Evolutionary conservation across 2,888 invertebrate genomes (phyloP).

Genomic region (Acanthococcus lagerstroemiae): DNA sequence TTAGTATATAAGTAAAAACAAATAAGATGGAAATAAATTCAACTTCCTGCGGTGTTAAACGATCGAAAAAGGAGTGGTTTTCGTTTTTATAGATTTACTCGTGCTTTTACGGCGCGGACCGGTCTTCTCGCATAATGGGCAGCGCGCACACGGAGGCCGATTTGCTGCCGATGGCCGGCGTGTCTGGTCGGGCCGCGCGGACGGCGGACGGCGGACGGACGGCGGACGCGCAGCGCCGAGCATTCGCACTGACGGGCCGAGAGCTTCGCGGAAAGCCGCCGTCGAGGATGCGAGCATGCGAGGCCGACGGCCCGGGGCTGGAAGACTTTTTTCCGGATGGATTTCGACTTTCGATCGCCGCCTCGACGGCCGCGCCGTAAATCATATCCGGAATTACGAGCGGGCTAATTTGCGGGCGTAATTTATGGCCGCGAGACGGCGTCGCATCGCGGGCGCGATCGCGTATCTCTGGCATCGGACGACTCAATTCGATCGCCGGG

Average conservation of each 20-base stretch:
- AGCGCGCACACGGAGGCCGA: not conserved
- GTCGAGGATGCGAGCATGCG: no score
- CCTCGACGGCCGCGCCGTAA: no score
- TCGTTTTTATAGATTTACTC: constrained; percentile 10
- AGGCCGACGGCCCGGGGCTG: no score
- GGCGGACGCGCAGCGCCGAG: not conserved
- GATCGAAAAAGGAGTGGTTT: not conserved
- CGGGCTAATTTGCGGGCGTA: not conserved
- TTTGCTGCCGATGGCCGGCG: constrained; percentile 2
- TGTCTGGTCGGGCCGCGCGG: not conserved
- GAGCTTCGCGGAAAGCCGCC: not conserved
- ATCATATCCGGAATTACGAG: not conserved
- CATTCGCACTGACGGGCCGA: not conserved
- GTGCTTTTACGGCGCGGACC: constrained; percentile 5
- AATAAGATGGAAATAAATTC: constrained; percentile 9
- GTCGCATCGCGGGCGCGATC: no score
- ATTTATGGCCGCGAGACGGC: not conserved
- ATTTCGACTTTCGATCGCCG: no score
- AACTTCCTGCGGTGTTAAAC: constrained; percentile 15
- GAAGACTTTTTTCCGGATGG: no score
- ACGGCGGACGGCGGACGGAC: not conserved
- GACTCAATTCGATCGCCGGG: not conserved
- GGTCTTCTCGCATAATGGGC: constrained; percentile 8
- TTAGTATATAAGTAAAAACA: constrained; percentile 2
- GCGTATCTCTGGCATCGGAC: not conserved